Conservation (phyloP, 2,888 invertebrate species). For the Drosophila demipolita region DNA sequence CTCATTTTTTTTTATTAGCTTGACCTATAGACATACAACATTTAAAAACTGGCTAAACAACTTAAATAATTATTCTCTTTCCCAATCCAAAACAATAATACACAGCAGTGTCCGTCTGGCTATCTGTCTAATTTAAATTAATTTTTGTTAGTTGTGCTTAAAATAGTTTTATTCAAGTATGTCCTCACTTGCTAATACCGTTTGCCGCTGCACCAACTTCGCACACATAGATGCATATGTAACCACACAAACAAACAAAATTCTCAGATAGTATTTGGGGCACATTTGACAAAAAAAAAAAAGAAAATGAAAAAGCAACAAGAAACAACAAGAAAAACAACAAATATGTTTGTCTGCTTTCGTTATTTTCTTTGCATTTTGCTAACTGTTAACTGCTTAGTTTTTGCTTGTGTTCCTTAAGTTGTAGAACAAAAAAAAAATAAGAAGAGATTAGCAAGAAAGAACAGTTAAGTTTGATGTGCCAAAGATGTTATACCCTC, state of each 20-base stretch:
- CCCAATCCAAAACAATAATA: neutral
- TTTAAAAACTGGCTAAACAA: conserved; percentile 30
- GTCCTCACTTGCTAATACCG: conserved; percentile 2
- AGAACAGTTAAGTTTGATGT: conserved; percentile 4
- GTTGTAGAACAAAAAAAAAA: conserved; percentile 13
- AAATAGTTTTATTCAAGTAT: neutral
- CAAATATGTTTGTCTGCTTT: conserved; percentile 7
- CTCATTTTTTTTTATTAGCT: neutral
- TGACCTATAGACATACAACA: conserved; percentile 25
- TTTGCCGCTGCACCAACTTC: neutral
- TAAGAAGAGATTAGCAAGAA: conserved; percentile 3
- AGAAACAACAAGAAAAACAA: conserved; percentile 22
- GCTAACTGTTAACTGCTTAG: conserved; percentile 47
- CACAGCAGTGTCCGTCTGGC: neutral
- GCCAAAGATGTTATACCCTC: neutral
- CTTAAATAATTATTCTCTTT: neutral
- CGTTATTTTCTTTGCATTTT: conserved; percentile 43
- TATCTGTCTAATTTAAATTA: neutral
- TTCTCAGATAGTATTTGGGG: conserved; percentile 22
- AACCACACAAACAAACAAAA: neutral
- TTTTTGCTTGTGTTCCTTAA: conserved; percentile 41
- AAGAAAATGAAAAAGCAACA: neutral
- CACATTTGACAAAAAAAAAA: conserved; percentile 20
- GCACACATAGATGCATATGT: neutral
- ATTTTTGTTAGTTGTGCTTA: neutral